Base-by-base conservation (phyloP, 2,113 vertebrate species). In the Phylloscopus whistleri region DNA sequence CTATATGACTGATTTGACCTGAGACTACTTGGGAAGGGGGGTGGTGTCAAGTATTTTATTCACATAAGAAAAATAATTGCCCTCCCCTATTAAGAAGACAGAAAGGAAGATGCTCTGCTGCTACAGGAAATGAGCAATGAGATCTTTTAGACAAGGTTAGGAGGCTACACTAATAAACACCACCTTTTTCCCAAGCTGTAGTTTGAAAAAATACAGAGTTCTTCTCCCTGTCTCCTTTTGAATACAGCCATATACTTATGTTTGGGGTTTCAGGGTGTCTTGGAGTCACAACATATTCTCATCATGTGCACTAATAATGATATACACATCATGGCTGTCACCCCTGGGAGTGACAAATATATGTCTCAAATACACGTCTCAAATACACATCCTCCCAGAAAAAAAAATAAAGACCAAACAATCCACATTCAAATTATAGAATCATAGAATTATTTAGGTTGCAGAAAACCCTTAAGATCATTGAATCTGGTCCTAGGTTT, bases 11-110 rank as follows among this genome's bases (percentile, higher is more conserved):
- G 73, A 89, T 75, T 76, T 82, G 84, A 92, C 77, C 80, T 48
- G 22, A 46, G 53, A 93, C 81, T 87, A 37, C 37, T 91, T 78
- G 55, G 39, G 63, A 23, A 33, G 84, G 23, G 11, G 17, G 8
- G 14, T 10, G 66, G 49, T 26, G n/a, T 48, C 24, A 92, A 95
- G 73, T 75, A 78, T n/a, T 89, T 89, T 89, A 59, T 60, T 91
- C 73, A 73, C 24, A 78, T 62, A 78, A 62, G 81, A 89, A 84
- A 93, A 94, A 68, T 79, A 91, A 84, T 89, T 92, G 56, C 52
- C 27, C 48, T 92, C 24, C 13, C 10, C 35, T 75, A 9, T 89
- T 84, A 84, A 81, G 69, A 84, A 87, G 74, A 53, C 30, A 82
- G 69, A 94, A 89, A 56, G 22, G 48, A 95, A 92, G 86, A 94